Percentiles rank a stretch among this genome's conserved stretches.
phyloP scores from a whole-genome alignment of 2,113 vertebrate species.

The Fulmarus glacialis region DNA sequence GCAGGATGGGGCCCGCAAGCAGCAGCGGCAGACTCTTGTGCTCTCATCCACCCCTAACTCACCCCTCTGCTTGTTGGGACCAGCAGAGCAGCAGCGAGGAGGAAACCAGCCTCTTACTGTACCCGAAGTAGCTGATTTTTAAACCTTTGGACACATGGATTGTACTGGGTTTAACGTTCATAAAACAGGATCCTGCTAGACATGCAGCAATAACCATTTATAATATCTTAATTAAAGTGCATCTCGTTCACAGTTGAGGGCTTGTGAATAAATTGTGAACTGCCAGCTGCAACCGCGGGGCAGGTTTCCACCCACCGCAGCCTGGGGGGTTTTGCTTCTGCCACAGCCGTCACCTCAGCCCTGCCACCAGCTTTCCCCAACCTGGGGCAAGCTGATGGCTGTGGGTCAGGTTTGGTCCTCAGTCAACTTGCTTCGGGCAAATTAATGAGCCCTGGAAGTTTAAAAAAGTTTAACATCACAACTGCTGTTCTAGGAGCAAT shows the following conservation, averaged over 20 bases:
- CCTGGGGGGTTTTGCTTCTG: neutral
- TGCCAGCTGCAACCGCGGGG: accelerated
- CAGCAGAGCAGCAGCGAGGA: neutral
- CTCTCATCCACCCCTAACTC: accelerated
- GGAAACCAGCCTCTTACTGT: neutral
- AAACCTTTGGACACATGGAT: neutral
- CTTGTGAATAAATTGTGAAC: neutral
- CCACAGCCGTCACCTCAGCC: accelerated
- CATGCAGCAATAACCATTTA: neutral
- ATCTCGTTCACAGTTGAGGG: accelerated
- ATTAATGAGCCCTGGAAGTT: neutral
- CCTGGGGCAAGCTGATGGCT: neutral
- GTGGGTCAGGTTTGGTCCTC: accelerated
- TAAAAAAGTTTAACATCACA: neutral
- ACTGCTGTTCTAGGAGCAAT: neutral
- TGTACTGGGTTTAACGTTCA: neutral
- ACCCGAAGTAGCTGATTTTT: neutral
- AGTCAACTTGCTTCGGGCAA: accelerated
- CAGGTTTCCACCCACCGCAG: accelerated
- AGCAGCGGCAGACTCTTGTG: accelerated
- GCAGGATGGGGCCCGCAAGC: neutral
- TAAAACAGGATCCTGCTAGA: neutral
- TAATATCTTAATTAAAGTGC: neutral
- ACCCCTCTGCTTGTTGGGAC: neutral
- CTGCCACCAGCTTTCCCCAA: neutral